A percentile compares a stretch with the other conserved stretches of the same genome.
phyloP scores from a whole-genome alignment of 2,113 vertebrate genomes.

The Takifugu flavidus region DNA sequence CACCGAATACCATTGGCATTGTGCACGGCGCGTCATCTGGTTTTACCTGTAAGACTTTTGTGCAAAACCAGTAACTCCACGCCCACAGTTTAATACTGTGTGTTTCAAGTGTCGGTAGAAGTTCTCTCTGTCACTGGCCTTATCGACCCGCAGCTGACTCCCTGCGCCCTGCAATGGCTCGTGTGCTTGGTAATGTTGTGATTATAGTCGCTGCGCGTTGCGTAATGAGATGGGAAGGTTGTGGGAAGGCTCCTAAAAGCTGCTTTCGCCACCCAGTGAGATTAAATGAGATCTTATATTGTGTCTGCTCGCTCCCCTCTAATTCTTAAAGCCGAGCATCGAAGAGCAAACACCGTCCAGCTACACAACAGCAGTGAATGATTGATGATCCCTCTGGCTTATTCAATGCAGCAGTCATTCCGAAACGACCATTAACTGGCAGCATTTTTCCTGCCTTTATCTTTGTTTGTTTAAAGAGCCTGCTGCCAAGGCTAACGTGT shows the following conservation, averaged over 20 bases:
- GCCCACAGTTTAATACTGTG: conserved; percentile 21
- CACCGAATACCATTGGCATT: conserved; percentile 32
- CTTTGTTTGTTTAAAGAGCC: conserved; percentile 44
- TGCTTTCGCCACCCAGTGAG: conserved; percentile 12
- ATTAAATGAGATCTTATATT: conserved; percentile 6
- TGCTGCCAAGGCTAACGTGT: conserved; percentile 24
- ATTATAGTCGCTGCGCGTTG: neutral
- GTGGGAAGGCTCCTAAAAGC: too few species aligned
- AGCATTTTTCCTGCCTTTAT: conserved; percentile 31
- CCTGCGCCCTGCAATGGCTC: neutral
- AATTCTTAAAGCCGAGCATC: conserved; percentile 5
- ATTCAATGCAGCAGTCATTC: conserved; percentile 1
- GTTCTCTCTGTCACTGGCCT: conserved; percentile 1
- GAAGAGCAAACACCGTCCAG: conserved; percentile 31
- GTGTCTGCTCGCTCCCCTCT: neutral
- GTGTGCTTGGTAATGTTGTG: too few species aligned
- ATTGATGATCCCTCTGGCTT: conserved; percentile 12
- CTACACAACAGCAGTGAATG: conserved; percentile 11
- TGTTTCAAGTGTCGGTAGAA: conserved; percentile 8
- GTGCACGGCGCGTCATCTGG: conserved; percentile 36
- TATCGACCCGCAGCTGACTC: conserved; percentile 8
- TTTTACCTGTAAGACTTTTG: conserved; percentile 54
- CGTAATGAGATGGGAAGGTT: conserved; percentile 34
- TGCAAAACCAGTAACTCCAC: conserved; percentile 59
- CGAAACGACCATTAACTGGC: neutral